Conservation (phyloP, 2,888 invertebrate species). For the Sepioteuthis lessoniana region DNA sequence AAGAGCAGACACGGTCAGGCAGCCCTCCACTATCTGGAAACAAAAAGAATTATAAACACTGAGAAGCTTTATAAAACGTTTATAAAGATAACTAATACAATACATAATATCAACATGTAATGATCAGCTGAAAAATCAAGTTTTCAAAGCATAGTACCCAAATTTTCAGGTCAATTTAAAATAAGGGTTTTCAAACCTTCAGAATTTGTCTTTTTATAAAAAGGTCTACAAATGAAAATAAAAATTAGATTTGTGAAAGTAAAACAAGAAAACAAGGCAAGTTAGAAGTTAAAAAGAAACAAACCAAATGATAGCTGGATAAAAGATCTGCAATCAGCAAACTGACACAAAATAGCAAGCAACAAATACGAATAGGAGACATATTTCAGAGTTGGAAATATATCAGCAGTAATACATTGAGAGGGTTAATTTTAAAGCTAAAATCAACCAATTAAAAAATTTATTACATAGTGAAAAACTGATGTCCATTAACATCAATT, state of each 20-base stretch:
- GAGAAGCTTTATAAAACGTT: neutral
- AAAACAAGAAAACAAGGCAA: slow-evolving; percentile 16
- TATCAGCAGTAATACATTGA: neutral
- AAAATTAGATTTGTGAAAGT: slow-evolving; percentile 16
- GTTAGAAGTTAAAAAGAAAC: slow-evolving; percentile 8
- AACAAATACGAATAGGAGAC: neutral
- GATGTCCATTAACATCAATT: neutral
- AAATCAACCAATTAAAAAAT: neutral
- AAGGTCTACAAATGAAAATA: slow-evolving; percentile 10
- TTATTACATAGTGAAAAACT: neutral
- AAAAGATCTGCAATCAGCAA: slow-evolving; percentile 33
- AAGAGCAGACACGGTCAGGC: slow-evolving; percentile 82
- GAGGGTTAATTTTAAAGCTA: neutral
- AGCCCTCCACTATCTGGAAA: slow-evolving; percentile 79
- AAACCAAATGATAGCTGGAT: neutral
- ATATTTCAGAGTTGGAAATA: neutral
- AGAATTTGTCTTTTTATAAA: neutral
- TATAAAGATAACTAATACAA: neutral
- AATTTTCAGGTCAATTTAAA: neutral
- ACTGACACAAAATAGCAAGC: slow-evolving; percentile 33
- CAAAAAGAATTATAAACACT: slow-evolving; percentile 41
- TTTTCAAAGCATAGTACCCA: neutral
- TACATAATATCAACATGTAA: neutral
- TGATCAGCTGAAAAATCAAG: slow-evolving; percentile 33
- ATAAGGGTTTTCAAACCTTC: slow-evolving; percentile 11